Conservation (phyloP, 2,888 invertebrate genomes). For the Acanthosoma haemorrhoidale region DNA sequence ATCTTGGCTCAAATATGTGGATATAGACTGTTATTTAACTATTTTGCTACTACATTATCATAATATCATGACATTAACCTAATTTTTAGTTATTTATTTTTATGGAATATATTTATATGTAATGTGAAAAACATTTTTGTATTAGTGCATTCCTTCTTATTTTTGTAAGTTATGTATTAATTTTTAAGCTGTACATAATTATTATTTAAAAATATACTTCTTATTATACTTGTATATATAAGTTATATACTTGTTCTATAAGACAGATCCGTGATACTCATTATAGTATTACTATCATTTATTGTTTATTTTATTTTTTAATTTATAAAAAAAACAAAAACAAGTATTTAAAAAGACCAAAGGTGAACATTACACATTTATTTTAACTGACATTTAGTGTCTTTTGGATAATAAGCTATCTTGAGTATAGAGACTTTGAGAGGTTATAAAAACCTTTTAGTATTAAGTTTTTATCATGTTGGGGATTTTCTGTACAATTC, state of each 20-base stretch:
- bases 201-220: neutral
- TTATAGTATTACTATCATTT: conserved; percentile 21
- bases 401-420: neutral
- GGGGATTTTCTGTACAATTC: neutral
- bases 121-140: neutral
- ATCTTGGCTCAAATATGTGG: conserved; percentile 24
- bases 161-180: neutral
- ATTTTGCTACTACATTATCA: conserved; percentile 14
- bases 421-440: neutral
- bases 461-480: neutral
- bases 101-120: neutral
- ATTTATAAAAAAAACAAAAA: neutral
- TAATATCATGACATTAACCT: neutral
- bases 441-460: too few species aligned
- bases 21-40: conserved; percentile 22
- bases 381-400: conserved; percentile 12
- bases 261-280: conserved; percentile 26
- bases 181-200: conserved; percentile 14
- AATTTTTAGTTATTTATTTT: conserved; percentile 21
- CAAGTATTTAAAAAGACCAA: conserved; percentile 31
- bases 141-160: neutral
- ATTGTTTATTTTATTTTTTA: neutral
- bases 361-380: conserved; percentile 18
- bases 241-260: conserved; percentile 11
- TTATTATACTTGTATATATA: too few species aligned